These are phyloP conservation scores for Cylindroiulus punctatus DNA, from an alignment of 2,888 invertebrate species.

Conservation along the genomic window DNA sequence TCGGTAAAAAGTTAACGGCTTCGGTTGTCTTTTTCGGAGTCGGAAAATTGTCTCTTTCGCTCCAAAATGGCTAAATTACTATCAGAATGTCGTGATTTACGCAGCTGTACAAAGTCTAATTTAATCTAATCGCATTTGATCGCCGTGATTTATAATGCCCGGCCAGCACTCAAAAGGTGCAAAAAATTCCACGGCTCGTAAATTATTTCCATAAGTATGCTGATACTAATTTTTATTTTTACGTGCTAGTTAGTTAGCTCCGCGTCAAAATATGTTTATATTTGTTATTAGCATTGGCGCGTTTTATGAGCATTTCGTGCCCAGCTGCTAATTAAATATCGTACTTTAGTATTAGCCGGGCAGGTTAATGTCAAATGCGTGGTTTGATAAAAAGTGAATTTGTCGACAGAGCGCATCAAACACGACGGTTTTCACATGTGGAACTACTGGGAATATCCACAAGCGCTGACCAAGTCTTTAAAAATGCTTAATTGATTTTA, in stretches of 20 bases:
- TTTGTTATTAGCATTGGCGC: conserved; percentile 13
- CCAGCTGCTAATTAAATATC: background rate
- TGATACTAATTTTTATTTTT: background rate
- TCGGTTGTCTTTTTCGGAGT: background rate
- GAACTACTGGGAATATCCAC: background rate
- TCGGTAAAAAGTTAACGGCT: background rate
- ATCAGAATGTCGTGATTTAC: conserved; percentile 20
- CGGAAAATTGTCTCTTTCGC: background rate
- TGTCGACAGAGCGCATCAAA: background rate
- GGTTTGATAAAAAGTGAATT: background rate
- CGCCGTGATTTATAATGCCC: background rate
- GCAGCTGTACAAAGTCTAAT: background rate
- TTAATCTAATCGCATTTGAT: conserved; percentile 25
- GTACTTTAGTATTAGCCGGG: background rate
- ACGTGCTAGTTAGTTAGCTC: conserved; percentile 1
- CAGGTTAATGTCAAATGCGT: conserved; percentile 25
- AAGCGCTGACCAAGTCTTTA: background rate
- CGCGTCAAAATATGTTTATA: conserved; percentile 18
- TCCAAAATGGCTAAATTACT: conserved; percentile 18
- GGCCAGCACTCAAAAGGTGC: background rate
- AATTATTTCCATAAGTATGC: conserved; percentile 15
- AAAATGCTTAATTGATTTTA: background rate
- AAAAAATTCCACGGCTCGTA: conserved; percentile 2
- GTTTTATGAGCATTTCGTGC: conserved; percentile 22
- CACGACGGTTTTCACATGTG: background rate